phyloP scores from a whole-genome alignment of 1,140 invertebrate genomes.

The Mactra quadrangularis region DNA sequence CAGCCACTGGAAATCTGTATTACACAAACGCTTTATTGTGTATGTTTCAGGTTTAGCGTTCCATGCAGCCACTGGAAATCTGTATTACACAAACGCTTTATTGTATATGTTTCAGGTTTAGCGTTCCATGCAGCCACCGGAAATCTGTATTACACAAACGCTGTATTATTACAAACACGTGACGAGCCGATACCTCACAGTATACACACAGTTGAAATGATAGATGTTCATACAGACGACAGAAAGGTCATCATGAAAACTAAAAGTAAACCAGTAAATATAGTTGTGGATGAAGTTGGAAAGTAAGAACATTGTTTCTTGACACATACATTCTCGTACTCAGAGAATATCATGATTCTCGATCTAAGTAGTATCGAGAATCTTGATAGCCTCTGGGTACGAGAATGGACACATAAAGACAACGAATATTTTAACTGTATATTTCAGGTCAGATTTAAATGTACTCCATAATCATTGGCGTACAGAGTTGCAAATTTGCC shows the following conservation, averaged over 20 bases:
- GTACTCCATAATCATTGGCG: no score
- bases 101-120: slow-evolving; percentile 15
- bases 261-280: background rate
- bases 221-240: slow-evolving; percentile 15
- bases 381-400: no score
- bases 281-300: background rate
- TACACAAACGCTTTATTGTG: slow-evolving; percentile 10
- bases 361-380: no score
- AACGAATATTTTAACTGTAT: no score
- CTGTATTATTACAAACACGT: background rate
- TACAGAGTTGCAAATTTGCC: no score
- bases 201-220: slow-evolving; percentile 27
- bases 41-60: slow-evolving; percentile 25
- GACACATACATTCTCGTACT: no score
- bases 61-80: slow-evolving; percentile 19
- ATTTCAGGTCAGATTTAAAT: no score
- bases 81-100: slow-evolving; percentile 24
- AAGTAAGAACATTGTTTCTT: slow-evolving; percentile 6
- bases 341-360: no score
- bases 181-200: background rate
- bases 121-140: slow-evolving; percentile 23
- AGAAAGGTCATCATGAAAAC: slow-evolving; percentile 19
- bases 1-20: slow-evolving; percentile 29
- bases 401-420: no score
- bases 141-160: slow-evolving; percentile 25